These are phyloP conservation scores for Hylomyscus alleni DNA, from an alignment of 2,797 vertebrate genomes.

Conservation along the genomic window DNA sequence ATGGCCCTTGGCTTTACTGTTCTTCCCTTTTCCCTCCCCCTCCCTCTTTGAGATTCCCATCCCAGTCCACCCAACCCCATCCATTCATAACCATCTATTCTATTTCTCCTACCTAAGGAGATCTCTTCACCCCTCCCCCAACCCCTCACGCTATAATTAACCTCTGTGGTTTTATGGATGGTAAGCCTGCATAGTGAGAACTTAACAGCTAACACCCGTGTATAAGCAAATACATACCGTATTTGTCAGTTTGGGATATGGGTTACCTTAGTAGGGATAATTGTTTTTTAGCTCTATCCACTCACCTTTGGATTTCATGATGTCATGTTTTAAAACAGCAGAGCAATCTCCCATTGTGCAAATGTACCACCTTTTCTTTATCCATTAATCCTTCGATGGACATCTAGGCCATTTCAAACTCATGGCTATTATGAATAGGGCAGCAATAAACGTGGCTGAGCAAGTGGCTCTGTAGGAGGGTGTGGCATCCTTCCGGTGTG, in stretches of 20 bases:
- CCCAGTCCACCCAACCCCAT: background rate
- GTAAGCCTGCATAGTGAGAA: background rate
- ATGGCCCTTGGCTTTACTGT: background rate
- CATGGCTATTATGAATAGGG: background rate
- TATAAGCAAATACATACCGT: background rate
- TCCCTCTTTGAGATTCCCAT: background rate
- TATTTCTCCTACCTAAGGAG: background rate
- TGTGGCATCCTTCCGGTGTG: background rate
- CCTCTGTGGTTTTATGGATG: background rate
- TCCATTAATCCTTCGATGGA: background rate
- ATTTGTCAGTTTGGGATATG: background rate
- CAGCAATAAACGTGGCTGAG: background rate
- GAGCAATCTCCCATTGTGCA: background rate
- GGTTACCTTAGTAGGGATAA: background rate
- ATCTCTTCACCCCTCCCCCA: background rate
- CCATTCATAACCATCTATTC: background rate
- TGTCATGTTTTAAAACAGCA: background rate
- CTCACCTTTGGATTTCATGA: background rate
- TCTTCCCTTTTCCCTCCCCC: background rate
- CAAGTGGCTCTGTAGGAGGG: background rate
- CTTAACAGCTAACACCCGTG: background rate
- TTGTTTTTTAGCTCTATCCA: background rate
- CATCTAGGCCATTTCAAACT: background rate
- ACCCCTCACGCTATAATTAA: background rate
- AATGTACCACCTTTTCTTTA: background rate